These are phyloP conservation scores for Amniataba percoides DNA, from an alignment of 2,797 vertebrate genomes.

Conservation along the genomic window DNA sequence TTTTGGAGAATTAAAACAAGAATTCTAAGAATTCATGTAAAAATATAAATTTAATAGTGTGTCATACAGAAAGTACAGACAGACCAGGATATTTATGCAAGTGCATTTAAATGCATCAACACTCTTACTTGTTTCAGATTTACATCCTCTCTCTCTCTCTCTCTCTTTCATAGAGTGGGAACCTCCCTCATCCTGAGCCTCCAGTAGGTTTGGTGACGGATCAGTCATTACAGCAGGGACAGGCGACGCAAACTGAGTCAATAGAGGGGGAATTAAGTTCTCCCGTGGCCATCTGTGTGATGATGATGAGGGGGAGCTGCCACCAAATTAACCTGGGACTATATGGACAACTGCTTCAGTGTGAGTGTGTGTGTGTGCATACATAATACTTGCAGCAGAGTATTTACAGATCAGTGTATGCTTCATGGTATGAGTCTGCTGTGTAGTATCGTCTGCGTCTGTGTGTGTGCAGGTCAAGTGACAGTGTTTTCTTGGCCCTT, in stretches of 20 bases:
- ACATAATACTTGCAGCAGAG: conserved; percentile 18
- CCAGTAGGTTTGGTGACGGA: conserved; percentile 73
- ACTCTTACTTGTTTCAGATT: not conserved
- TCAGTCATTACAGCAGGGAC: conserved; percentile 77
- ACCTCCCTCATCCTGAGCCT: conserved; percentile 51
- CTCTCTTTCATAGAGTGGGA: conserved; percentile 31
- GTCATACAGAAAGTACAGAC: not conserved
- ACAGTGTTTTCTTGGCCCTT: conserved; percentile 48
- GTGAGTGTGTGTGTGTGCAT: conserved; percentile 23
- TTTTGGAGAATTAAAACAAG: not conserved
- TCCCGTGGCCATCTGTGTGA: conserved; percentile 81
- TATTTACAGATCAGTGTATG: conserved; percentile 32
- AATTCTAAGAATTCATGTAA: not conserved
- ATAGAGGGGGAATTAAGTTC: conserved; percentile 83
- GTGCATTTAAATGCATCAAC: not conserved
- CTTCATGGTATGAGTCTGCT: conserved; percentile 11
- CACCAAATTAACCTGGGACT: conserved; percentile 78
- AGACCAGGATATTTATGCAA: conserved; percentile 4
- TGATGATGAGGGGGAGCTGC: conserved; percentile 70
- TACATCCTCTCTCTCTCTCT: conserved; percentile 3
- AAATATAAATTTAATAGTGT: not conserved
- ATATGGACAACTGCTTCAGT: conserved; percentile 44
- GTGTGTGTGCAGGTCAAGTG: conserved; percentile 43
- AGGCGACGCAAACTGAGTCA: conserved; percentile 75
- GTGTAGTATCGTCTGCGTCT: not conserved